phyloP scores from a whole-genome alignment of 1,140 invertebrate genomes.

The Eurosta solidaginis region DNA sequence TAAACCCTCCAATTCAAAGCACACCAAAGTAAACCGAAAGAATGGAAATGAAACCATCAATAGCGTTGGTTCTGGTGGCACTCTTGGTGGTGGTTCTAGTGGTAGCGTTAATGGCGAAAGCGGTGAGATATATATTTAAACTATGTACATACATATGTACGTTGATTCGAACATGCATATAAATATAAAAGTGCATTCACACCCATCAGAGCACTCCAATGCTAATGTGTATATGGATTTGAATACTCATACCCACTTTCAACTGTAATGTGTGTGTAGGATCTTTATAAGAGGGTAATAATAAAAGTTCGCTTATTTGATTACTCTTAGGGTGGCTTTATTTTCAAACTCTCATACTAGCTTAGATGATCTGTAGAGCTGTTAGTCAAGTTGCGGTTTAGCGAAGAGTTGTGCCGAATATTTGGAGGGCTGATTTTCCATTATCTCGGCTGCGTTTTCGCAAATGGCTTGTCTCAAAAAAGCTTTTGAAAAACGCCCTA shows the following conservation, averaged over 20 bases:
- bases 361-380: too few relatives aligned
- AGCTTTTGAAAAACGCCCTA: too few relatives aligned
- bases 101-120: conserved; percentile 8
- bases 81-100: conserved; percentile 12
- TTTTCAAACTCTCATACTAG: too few relatives aligned
- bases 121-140: neutral
- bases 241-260: neutral
- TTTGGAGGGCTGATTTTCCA: too few relatives aligned
- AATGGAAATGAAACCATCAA: conserved; percentile 22
- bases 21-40: conserved; percentile 9
- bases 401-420: too few relatives aligned
- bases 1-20: too few relatives aligned
- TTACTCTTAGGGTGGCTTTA: too few relatives aligned
- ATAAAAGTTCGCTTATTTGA: too few relatives aligned
- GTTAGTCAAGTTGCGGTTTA: too few relatives aligned
- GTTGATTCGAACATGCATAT: neutral
- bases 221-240: neutral
- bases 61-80: neutral
- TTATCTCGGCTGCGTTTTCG: too few relatives aligned
- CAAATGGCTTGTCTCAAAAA: too few relatives aligned
- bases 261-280: neutral
- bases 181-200: neutral
- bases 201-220: neutral
- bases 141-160: neutral
- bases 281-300: too few relatives aligned